Evolutionary conservation across 2,888 invertebrate genomes (phyloP).

Genomic region (Tetramorium bicarinatum): DNA sequence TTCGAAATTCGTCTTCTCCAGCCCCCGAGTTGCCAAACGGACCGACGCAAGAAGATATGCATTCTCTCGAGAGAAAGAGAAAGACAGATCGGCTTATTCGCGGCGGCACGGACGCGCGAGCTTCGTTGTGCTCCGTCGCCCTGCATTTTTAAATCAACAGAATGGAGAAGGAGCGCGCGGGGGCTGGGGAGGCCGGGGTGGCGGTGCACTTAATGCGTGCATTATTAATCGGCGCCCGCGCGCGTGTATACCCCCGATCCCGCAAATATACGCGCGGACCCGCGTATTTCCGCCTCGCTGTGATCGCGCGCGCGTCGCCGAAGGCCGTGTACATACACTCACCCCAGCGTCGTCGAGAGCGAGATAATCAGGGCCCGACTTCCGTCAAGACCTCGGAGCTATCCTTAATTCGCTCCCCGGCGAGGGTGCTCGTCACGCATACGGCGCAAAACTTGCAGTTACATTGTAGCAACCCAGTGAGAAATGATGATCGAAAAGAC

Average conservation of each 20-base stretch:
- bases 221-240: conserved; percentile 76
- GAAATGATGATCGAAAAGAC: no score
- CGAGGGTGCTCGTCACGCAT: no score
- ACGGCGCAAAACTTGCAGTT: no score
- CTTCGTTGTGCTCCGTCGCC: conserved; percentile 68
- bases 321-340: conserved; percentile 20
- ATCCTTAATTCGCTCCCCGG: background rate
- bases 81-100: conserved; percentile 44
- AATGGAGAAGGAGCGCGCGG: conserved; percentile 72
- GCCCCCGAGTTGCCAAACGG: background rate
- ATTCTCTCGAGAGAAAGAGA: no score
- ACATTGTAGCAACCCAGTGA: no score
- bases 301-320: conserved; percentile 15
- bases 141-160: conserved; percentile 78
- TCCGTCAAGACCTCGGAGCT: no score
- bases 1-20: background rate
- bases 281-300: conserved; percentile 3
- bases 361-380: background rate
- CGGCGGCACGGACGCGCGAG: conserved; percentile 28
- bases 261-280: conserved; percentile 31
- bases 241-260: conserved; percentile 46
- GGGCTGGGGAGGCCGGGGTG: conserved; percentile 55
- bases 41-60: background rate
- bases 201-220: conserved; percentile 78
- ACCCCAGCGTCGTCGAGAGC: background rate